A percentile compares a stretch with the other conserved stretches of the same genome.
phyloP scores from a whole-genome alignment of 2,888 invertebrate genomes.

The Chrysolina haemoptera region DNA sequence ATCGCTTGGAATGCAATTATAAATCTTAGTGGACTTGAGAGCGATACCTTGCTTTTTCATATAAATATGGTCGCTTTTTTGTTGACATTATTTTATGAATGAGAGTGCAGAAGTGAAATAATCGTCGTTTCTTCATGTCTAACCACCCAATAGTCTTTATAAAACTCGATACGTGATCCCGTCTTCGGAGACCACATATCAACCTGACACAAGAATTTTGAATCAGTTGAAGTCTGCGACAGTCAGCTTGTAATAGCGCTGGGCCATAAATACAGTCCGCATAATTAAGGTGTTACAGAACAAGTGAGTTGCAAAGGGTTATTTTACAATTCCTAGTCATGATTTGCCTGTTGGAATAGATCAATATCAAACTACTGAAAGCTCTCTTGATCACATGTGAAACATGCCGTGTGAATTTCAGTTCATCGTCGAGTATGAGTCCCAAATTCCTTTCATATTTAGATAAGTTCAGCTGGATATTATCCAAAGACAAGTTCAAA shows the following conservation, averaged over 20 bases:
- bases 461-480: background rate
- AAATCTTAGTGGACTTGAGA: slow-evolving; percentile 6
- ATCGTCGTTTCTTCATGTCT: background rate
- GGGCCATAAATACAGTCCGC: slow-evolving; percentile 17
- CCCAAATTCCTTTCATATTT: slow-evolving; percentile 3
- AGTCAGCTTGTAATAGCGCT: background rate
- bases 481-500: slow-evolving; percentile 3
- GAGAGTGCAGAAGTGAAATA: background rate
- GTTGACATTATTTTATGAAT: slow-evolving; percentile 11
- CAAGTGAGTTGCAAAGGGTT: slow-evolving; percentile 14
- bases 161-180: background rate
- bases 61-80: background rate
- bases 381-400: background rate
- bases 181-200: background rate
- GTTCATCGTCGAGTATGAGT: slow-evolving; percentile 4
- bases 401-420: slow-evolving; percentile 8
- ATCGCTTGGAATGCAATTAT: background rate
- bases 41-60: background rate
- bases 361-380: background rate
- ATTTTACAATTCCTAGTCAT: slow-evolving; percentile 3
- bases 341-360: background rate
- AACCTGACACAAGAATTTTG: background rate
- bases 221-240: slow-evolving; percentile 12
- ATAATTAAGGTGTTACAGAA: background rate
- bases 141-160: background rate